Evolutionary conservation across 2,888 invertebrate species (phyloP).

Genomic region (Nymphalis urticae): DNA sequence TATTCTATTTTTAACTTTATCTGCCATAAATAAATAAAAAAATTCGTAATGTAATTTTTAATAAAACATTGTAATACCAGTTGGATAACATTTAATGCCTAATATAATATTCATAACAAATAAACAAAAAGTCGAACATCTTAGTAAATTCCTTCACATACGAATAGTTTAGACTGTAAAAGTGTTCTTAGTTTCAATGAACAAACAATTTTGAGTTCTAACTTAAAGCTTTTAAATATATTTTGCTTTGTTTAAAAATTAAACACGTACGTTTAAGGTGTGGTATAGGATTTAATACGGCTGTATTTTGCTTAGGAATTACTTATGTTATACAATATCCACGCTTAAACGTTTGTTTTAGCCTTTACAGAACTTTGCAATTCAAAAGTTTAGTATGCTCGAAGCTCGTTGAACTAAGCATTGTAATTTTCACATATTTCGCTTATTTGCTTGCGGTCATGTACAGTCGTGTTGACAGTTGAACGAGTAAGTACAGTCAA

Average conservation of each 20-base stretch:
- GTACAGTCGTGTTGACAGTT: no score
- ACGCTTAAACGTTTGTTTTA: conserved; percentile 16
- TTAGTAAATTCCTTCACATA: conserved; percentile 31
- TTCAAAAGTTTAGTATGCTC: conserved; percentile 11
- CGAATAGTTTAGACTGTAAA: conserved; percentile 15
- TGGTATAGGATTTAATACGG: conserved; percentile 20
- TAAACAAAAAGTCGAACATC: not conserved
- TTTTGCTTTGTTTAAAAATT: conserved; percentile 13
- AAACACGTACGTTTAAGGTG: conserved; percentile 16
- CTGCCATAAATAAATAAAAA: not conserved
- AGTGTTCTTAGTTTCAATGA: not conserved
- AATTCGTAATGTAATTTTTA: not conserved
- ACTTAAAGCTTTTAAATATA: not conserved
- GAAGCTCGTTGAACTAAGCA: conserved; percentile 1
- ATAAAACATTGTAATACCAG: not conserved
- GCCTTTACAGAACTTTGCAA: conserved; percentile 2
- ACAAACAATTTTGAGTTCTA: conserved; percentile 13
- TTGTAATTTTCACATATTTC: not conserved
- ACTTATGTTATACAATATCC: conserved; percentile 11
- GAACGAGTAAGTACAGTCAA: no score
- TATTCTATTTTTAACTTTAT: not conserved
- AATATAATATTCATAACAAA: conserved; percentile 2
- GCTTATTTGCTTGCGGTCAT: not conserved
- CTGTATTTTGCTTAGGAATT: conserved; percentile 25
- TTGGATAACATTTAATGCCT: not conserved